Evolutionary conservation across 1,140 invertebrate genomes (phyloP), one percentile per base, ranked within the genome.

Genomic region (Eumaeus atala): DNA sequence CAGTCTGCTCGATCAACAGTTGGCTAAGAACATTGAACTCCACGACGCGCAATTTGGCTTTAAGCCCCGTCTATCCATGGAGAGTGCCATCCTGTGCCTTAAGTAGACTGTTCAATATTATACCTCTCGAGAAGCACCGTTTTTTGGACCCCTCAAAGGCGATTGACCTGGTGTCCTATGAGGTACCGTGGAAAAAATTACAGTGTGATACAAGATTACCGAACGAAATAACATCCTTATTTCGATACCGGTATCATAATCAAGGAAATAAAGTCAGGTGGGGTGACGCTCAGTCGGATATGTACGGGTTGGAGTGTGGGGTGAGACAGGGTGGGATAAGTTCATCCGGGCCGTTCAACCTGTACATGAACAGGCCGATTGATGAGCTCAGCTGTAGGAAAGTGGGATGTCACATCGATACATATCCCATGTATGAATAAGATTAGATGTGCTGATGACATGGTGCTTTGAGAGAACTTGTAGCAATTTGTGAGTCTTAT

Each of bases 41-140:
- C 28, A 56, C 10, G 51, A 61, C 37, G 33, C 51, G 8, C 50
- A 54, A 18, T 61, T 61, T 48, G 55, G 59, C 28, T 57, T 61
- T 44, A 56, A 35, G 21, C 51, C 51, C 1, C 54, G 51, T n/a
- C 47, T 61, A 4, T 61, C 54, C 7, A 61, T 51, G 2, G 55
- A 61, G 14, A 56, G 50, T 51, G 54, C 55, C 28, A 54, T 61
- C 33, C 47, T 62, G 11, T 55, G 60, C 48, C 50, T 62, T 33
- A 58, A 62, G 52, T 55, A 58, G 49, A 62, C 60, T 55, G 54
- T 61, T 40, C 50, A 50, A 37, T 61, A 57, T 42, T 61, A 57
- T 35, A 61, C 54, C 9, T 21, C 44, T 28, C 51, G 59, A 61
- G 57, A 57, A 28, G 57, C 51, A 18, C 9, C 17, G 40, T 54